Percentiles rank a stretch among this genome's conserved stretches.
Conservation (phyloP, 2,888 invertebrate genomes). For the Cataglyphis rosenhaueri region DNA sequence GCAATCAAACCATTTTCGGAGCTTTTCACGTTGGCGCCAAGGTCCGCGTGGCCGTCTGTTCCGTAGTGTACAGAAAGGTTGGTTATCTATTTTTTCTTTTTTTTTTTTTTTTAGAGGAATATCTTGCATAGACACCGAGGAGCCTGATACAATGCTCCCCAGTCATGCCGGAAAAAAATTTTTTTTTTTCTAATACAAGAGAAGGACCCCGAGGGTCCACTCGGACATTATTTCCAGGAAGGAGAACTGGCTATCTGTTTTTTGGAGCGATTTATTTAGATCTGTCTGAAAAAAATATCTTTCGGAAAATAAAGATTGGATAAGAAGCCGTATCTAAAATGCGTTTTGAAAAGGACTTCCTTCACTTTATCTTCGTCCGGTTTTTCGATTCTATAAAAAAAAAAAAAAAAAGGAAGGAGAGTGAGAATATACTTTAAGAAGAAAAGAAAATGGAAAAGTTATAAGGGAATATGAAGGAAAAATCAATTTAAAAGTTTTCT, state of each 20-base stretch:
- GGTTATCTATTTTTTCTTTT: constrained; percentile 49
- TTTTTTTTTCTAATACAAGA: no score
- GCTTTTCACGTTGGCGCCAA: constrained; percentile 93
- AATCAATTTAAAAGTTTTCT: neutral
- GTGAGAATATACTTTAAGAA: neutral
- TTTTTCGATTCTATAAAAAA: neutral
- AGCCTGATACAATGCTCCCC: no score
- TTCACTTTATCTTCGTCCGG: neutral
- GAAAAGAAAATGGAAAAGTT: neutral
- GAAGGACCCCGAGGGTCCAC: no score
- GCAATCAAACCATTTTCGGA: constrained; percentile 89
- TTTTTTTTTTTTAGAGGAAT: no score
- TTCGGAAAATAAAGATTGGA: neutral
- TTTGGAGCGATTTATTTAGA: neutral
- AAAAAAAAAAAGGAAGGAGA: neutral
- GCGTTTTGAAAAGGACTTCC: neutral
- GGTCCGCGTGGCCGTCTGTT: constrained; percentile 93
- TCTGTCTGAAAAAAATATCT: neutral
- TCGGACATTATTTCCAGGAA: no score
- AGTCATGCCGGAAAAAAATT: no score
- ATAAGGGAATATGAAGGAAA: neutral
- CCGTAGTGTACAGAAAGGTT: constrained; percentile 95
- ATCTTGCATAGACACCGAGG: no score
- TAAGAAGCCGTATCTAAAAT: neutral
- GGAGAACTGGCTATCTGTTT: neutral